Conservation (phyloP, 1,140 invertebrate species). For the Calosoma granatense region DNA sequence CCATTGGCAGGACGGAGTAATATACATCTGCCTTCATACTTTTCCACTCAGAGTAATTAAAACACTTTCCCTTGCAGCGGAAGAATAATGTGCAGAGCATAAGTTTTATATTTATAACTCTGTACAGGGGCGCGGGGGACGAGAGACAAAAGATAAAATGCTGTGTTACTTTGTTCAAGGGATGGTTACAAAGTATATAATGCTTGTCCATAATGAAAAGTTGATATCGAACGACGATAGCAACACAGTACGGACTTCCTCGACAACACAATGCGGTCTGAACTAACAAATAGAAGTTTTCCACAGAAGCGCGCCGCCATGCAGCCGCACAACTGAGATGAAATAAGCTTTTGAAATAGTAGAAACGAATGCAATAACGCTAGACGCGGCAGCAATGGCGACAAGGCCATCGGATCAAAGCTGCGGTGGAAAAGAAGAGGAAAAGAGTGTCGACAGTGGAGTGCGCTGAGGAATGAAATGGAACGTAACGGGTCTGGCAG, state of each 20-base stretch:
- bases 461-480: neutral
- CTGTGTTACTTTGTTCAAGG: no score
- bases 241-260: neutral
- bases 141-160: no score
- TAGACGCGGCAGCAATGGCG: neutral
- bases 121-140: no score
- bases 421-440: neutral
- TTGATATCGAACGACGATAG: no score
- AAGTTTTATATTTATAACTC: no score
- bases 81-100: no score
- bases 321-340: neutral
- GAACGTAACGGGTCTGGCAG: neutral
- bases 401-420: neutral
- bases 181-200: no score
- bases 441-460: neutral
- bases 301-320: neutral
- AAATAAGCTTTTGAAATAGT: neutral
- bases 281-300: neutral
- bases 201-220: no score
- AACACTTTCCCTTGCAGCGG: no score
- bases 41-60: no score
- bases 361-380: neutral
- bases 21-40: no score
- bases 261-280: neutral
- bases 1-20: no score